Base-by-base conservation (phyloP, 2,888 invertebrate species). In the Euzophera pinguis region DNA sequence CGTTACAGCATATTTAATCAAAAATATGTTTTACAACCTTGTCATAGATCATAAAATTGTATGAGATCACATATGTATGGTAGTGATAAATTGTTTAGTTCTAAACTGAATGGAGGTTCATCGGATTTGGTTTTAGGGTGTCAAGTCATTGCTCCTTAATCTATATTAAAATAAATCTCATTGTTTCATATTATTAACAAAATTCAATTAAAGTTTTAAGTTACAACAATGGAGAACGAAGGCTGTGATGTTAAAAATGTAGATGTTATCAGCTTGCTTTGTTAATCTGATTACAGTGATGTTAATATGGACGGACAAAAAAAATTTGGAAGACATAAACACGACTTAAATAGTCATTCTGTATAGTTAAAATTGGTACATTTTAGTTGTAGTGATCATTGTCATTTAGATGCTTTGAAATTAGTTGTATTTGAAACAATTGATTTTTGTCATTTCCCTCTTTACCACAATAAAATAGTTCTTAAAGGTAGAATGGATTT, bases 91-190 rank as follows among this genome's bases (percentile, higher is more conserved):
- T 16, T 58, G 50, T 64, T 63, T 58, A 55, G 58, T 62, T 56
- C 48, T 52, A 55, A 59, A 63, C 56, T 61, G 60, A 62, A 60
- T 62, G 56, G 58, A 63, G 60, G 63, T 65, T 63, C 64, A 62
- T 63, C 56, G 63, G 66, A 76, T 77, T 73, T 75, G 70, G 62
- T 73, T 62, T 61, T 64, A 60, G 69, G 82, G 81, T 84, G 88
- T 87, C 86, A 85, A 89, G 88, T 88, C 89, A 88, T 86, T 68
- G 78, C 73, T 78, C 75, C 81, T 84, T 88, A 86, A 89, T 90
- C 81, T 86, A 86, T 86, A 88, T 89, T 87, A 79, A 86, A 90
- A 90, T 89, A 81, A 78, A 80, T 67, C 70, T 76, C 82, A 83
- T 89, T 90, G 87, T 90, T 87, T 88, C 72, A 78, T 66, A 73